Evolutionary conservation across 2,888 invertebrate species (phyloP), one percentile per base, ranked within the genome.

Genomic region (Biston betularia): DNA sequence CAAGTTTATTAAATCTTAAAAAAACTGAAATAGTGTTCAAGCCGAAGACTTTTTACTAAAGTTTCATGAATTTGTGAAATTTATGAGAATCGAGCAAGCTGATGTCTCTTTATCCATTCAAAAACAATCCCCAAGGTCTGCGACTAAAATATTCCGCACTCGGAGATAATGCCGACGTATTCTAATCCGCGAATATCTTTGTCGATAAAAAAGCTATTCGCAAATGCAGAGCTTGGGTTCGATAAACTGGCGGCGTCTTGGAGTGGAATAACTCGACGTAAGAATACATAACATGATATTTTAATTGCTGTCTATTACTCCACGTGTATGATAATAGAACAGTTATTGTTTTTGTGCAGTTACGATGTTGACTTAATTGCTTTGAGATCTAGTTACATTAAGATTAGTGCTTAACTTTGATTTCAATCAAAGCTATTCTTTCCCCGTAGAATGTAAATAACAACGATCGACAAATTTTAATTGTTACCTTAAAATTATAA

Each of bases 191-290:
- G 12, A 49, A 53, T 60, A 57, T 52, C 55, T 50, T 46, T 1
- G 34, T 10, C 59, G 14, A 59, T 65, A 63, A 67, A 68, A 62
- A 68, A 60, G 24, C 56, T 46, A 14, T 44, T 68, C 54, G 58
- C 65, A 62, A 70, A 64, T 64, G 58, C 55, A 64, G 57, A 69
- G 58, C 46, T 54, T 60, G 61, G 50, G 67, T 57, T 70, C 61
- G 58, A 42, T 59, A 42, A 60, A 58, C 70, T 54, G 34, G 11
- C 33, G 59, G 57, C 46, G 56, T 64, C 49, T 42, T 65, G 49
- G 33, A 62, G 54, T 55, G 56, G 66, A 46, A 40, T 66, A 44
- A 57, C 44, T 53, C 45, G 46, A 40, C 45, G 53, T 60, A 48
- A 50, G 46, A 61, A 61, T 65, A 63, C 68, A 44, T 63, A 58